These are phyloP conservation scores for Paraescarpia echinospica DNA, from an alignment of 1,140 invertebrate genomes.

Conservation along the genomic window DNA sequence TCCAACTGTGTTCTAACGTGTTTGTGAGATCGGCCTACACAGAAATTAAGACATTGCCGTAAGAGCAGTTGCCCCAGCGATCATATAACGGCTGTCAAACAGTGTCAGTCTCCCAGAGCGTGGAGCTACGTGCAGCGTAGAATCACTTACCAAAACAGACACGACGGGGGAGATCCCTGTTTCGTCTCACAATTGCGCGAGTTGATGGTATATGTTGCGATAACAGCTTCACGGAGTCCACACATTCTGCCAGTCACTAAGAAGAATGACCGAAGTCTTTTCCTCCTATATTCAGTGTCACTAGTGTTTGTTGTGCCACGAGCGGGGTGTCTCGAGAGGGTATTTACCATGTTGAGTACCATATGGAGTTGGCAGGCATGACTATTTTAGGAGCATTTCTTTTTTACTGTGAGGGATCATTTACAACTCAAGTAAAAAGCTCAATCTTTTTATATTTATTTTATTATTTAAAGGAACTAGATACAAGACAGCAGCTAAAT, in stretches of 20 bases:
- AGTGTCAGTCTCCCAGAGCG: neutral
- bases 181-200: neutral
- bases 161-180: neutral
- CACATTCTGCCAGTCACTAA: neutral
- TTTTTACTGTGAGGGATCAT: neutral
- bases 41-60: neutral
- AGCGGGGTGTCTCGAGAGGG: neutral
- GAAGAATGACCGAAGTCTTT: neutral
- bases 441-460: too few species aligned
- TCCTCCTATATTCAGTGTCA: neutral
- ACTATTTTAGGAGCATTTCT: neutral
- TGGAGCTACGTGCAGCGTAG: neutral
- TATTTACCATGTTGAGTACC: neutral
- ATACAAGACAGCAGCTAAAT: too few species aligned
- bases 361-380: neutral
- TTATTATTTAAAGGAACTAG: too few species aligned
- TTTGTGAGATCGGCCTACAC: neutral
- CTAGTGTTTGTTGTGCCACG: neutral
- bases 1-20: too few species aligned
- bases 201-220: neutral
- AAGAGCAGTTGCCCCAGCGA: neutral
- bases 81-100: neutral
- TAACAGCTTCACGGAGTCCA: neutral
- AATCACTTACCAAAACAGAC: neutral
- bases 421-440: too few species aligned